phyloP scores from a whole-genome alignment of 2,888 invertebrate genomes.

The Philhelius pedissequus region DNA sequence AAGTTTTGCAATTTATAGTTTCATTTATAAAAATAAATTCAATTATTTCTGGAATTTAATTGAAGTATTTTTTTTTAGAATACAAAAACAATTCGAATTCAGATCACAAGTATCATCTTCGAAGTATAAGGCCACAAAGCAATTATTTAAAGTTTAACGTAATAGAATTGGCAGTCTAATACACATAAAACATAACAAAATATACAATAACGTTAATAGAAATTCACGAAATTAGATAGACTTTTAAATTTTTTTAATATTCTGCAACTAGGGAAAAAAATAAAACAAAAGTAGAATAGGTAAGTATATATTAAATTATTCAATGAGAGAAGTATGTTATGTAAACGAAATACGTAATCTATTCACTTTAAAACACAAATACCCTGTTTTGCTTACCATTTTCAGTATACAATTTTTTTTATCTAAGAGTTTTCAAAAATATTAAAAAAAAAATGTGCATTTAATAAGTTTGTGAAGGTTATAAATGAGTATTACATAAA shows the following conservation, averaged over 20 bases:
- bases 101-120: neutral
- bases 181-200: neutral
- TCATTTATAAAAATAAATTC: no score
- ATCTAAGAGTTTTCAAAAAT: neutral
- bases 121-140: neutral
- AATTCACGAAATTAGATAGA: constrained; percentile 10
- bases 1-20: no score
- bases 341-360: neutral
- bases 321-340: neutral
- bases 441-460: no score
- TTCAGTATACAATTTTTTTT: neutral
- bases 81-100: neutral
- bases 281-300: neutral
- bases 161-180: neutral
- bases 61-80: no score
- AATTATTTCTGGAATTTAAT: no score
- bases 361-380: neutral
- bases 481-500: neutral
- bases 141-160: neutral
- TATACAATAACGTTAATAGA: neutral
- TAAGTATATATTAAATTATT: neutral
- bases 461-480: no score
- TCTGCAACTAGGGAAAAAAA: neutral
- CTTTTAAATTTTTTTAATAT: constrained; percentile 9
- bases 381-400: neutral